Evolutionary conservation across 2,888 invertebrate species (phyloP).

Genomic region (Spicauda simplicius): DNA sequence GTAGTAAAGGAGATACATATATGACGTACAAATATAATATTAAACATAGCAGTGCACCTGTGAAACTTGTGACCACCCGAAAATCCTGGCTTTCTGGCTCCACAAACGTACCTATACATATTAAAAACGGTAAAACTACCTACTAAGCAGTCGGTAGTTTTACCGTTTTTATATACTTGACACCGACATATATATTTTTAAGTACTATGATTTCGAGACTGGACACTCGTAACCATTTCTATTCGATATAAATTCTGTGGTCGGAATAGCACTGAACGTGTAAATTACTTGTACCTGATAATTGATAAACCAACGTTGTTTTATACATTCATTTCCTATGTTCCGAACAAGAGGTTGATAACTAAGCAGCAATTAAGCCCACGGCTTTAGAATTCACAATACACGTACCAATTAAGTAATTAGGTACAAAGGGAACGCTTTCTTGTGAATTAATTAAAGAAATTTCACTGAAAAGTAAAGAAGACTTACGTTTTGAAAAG

Average conservation of each 20-base stretch:
- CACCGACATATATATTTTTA: too few species aligned
- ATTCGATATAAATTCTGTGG: conserved; percentile 3
- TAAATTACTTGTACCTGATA: conserved; percentile 24
- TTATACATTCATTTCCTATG: background rate
- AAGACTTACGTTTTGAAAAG: background rate
- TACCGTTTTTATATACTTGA: too few species aligned
- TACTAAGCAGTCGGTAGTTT: too few species aligned
- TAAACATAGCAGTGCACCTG: too few species aligned
- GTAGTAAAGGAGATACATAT: too few species aligned
- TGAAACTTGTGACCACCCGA: too few species aligned
- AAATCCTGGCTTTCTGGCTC: too few species aligned
- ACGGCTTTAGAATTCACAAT: background rate
- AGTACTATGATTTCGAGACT: background rate
- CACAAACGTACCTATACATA: too few species aligned
- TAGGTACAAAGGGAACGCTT: background rate
- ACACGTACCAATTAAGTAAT: conserved; percentile 3
- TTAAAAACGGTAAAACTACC: too few species aligned
- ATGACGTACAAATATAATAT: too few species aligned
- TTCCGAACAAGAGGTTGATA: conserved; percentile 12
- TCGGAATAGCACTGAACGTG: conserved; percentile 9
- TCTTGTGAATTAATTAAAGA: background rate
- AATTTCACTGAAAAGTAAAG: background rate
- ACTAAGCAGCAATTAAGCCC: conserved; percentile 10
- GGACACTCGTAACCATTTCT: background rate
- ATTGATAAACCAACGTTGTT: conserved; percentile 12